phyloP scores from a whole-genome alignment of 2,797 vertebrate species.

The Squalus acanthias region DNA sequence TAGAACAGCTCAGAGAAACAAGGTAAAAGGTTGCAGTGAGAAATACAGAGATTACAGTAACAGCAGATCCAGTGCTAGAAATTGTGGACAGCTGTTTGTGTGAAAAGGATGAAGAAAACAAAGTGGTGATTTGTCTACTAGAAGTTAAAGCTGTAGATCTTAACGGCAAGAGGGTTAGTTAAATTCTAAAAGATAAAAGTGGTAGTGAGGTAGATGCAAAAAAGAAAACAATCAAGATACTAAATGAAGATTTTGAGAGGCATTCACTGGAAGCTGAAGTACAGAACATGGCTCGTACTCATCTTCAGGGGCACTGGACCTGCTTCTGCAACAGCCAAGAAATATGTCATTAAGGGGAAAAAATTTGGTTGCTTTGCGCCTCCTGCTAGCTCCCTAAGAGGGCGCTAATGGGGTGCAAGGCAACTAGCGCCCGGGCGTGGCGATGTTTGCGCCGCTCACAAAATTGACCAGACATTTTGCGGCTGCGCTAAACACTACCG shows the following conservation, averaged over 20 bases:
- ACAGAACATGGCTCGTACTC: not conserved
- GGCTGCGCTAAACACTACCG: no score
- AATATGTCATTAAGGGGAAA: not conserved
- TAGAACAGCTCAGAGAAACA: not conserved
- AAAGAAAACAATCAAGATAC: not conserved
- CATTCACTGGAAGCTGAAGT: not conserved
- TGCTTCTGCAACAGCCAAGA: not conserved
- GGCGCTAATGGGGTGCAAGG: no score
- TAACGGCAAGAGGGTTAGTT: not conserved
- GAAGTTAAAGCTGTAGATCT: not conserved
- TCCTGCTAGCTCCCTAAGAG: no score
- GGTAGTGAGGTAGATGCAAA: not conserved
- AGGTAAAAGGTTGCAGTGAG: not conserved
- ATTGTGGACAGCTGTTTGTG: not conserved
- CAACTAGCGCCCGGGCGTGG: no score
- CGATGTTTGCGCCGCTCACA: no score
- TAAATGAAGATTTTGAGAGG: not conserved
- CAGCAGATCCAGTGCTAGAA: not conserved
- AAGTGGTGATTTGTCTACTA: not conserved
- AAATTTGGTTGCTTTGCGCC: no score
- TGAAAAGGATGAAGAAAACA: not conserved
- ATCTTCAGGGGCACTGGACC: not conserved
- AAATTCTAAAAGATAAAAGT: not conserved
- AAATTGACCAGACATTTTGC: no score
- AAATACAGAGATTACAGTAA: not conserved